Conservation (phyloP, 1,140 invertebrate genomes). For the Leptinotarsa lineolata region DNA sequence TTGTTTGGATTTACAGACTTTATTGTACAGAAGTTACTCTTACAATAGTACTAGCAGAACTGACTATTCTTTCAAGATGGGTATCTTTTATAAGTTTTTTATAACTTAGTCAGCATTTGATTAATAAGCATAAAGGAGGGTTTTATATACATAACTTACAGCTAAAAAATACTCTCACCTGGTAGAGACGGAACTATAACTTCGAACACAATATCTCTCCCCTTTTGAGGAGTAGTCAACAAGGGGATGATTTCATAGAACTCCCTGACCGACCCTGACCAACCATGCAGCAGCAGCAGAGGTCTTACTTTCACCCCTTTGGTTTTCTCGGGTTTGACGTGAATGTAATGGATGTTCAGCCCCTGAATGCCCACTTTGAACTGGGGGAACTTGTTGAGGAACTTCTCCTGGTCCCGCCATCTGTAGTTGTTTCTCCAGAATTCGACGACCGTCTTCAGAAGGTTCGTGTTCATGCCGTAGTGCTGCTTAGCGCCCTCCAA, state of each 20-base stretch:
- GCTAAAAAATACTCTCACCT: not conserved
- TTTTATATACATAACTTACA: too few species aligned
- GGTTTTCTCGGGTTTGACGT: slow-evolving; percentile 64
- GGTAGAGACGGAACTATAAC: slow-evolving; percentile 77
- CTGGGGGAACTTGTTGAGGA: slow-evolving; percentile 73
- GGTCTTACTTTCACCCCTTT: slow-evolving; percentile 66
- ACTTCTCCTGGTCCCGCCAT: slow-evolving; percentile 70
- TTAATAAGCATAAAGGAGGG: too few species aligned
- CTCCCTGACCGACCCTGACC: slow-evolving; percentile 87
- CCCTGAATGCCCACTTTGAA: slow-evolving; percentile 74
- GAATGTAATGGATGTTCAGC: slow-evolving; percentile 76
- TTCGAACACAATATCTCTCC: slow-evolving; percentile 75
- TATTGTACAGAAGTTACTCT: too few species aligned
- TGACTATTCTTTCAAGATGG: too few species aligned
- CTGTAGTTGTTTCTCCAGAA: slow-evolving; percentile 79
- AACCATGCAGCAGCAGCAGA: slow-evolving; percentile 81
- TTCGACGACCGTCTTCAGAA: slow-evolving; percentile 71
- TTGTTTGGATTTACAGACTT: too few species aligned
- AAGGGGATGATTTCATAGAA: slow-evolving; percentile 82
- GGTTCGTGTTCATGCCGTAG: slow-evolving; percentile 77
- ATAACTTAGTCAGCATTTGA: too few species aligned
- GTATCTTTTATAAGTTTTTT: too few species aligned
- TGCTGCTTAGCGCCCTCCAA: slow-evolving; percentile 72
- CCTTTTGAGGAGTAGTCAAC: slow-evolving; percentile 63
- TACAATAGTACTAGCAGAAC: too few species aligned